phyloP scores from a whole-genome alignment of 1,140 invertebrate genomes.

The Oryzaephilus surinamensis region DNA sequence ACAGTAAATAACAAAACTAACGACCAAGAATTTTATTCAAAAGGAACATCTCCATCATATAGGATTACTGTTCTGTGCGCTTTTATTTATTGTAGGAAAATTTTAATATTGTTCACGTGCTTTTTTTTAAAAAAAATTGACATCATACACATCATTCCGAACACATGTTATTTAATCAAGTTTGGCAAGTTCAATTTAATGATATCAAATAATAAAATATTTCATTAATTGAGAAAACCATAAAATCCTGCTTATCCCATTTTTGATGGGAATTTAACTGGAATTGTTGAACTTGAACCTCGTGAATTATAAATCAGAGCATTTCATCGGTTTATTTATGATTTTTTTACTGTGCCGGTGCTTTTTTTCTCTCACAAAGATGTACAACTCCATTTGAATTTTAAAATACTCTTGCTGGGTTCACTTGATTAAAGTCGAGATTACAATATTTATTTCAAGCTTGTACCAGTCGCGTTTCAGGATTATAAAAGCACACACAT shows the following conservation, averaged over 20 bases:
- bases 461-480: too few species aligned
- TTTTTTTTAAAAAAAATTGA: conserved; percentile 7
- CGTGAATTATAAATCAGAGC: too few species aligned
- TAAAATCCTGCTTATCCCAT: too few species aligned
- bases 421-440: conserved; percentile 8
- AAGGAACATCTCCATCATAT: conserved; percentile 10
- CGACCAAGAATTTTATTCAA: too few species aligned
- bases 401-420: conserved; percentile 6
- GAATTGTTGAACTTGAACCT: too few species aligned
- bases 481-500: too few species aligned
- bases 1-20: too few species aligned
- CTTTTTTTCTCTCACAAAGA: conserved; percentile 9
- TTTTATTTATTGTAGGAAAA: conserved; percentile 10
- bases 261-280: too few species aligned
- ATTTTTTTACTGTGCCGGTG: conserved; percentile 6
- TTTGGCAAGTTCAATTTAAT: conserved; percentile 5
- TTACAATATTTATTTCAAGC: conserved; percentile 10
- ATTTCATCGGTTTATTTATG: conserved; percentile 8
- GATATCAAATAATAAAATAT: too few species aligned
- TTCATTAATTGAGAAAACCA: too few species aligned
- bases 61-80: conserved; percentile 7
- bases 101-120: conserved; percentile 9
- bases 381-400: conserved; percentile 10
- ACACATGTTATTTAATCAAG: too few species aligned
- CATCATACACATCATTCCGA: too few species aligned